Evolutionary conservation across 2,888 invertebrate species (phyloP).

Genomic region (Cephus spinipes): DNA sequence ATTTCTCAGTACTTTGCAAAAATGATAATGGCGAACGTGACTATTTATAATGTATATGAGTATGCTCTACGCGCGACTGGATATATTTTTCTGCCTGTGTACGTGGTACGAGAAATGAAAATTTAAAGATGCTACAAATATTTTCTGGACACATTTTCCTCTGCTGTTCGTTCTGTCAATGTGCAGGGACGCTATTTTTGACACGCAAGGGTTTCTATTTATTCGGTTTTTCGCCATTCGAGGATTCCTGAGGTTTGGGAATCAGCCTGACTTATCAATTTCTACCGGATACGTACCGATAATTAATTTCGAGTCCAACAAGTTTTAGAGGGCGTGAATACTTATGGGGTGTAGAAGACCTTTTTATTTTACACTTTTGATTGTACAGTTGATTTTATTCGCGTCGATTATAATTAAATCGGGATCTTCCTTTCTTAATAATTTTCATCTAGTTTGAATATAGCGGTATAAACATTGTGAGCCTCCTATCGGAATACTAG

Average conservation of each 20-base stretch:
- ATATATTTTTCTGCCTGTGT: slow-evolving; percentile 56
- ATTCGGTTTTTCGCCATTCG: slow-evolving; percentile 11
- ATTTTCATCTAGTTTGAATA: neutral
- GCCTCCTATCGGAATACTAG: neutral
- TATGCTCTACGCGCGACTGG: slow-evolving; percentile 23
- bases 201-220: slow-evolving; percentile 17
- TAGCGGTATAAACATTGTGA: neutral
- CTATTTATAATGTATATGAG: no score
- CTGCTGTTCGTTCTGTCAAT: slow-evolving; percentile 31
- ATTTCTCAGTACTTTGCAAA: slow-evolving; percentile 13
- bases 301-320: neutral
- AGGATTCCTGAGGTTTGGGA: slow-evolving; percentile 2
- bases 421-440: slow-evolving; percentile 19
- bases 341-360: neutral
- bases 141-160: slow-evolving; percentile 49
- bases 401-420: slow-evolving; percentile 7
- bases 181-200: slow-evolving; percentile 30
- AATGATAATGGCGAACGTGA: neutral
- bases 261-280: neutral
- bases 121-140: slow-evolving; percentile 33
- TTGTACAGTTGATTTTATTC: neutral
- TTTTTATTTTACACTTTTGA: neutral
- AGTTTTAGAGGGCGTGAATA: neutral
- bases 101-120: slow-evolving; percentile 38
- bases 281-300: slow-evolving; percentile 14